Percentiles rank a stretch among this genome's conserved stretches.
Evolutionary conservation across 2,797 vertebrate species (phyloP).

Genomic region (Meda fulgida): DNA sequence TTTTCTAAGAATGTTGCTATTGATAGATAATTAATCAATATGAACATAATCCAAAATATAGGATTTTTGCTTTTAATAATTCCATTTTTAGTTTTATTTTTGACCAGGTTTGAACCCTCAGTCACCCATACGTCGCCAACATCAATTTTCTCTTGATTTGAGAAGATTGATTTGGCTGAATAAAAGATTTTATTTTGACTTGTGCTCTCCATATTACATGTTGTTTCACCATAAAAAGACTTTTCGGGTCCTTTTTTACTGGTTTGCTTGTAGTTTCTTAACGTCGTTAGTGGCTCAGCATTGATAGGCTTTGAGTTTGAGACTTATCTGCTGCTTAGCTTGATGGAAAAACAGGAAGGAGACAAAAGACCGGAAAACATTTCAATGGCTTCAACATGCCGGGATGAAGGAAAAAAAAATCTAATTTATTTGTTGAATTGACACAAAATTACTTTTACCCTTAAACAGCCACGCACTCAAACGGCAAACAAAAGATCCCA

Average conservation of each 20-base stretch:
- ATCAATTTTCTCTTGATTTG: not conserved
- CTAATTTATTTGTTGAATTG: constrained; percentile 76
- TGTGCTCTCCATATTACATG: not conserved
- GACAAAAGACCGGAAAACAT: constrained; percentile 75
- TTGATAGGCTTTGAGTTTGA: constrained; percentile 35
- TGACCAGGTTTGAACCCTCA: not conserved
- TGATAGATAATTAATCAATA: not conserved
- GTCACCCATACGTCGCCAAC: not conserved
- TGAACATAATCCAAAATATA: not conserved
- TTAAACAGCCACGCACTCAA: constrained; percentile 66
- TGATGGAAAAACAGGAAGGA: constrained; percentile 58
- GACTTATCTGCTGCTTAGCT: constrained; percentile 51
- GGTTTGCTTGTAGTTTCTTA: constrained; percentile 6
- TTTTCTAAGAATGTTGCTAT: not conserved
- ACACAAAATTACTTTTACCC: constrained; percentile 73
- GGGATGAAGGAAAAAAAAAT: constrained; percentile 62
- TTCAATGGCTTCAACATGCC: constrained; percentile 74
- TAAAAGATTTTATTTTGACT: not conserved
- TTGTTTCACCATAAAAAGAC: constrained; percentile 4
- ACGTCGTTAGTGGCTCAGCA: constrained; percentile 43
- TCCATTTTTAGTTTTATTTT: not conserved
- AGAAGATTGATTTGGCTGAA: not conserved
- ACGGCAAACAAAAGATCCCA: constrained; percentile 62
- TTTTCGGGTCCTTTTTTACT: not conserved
- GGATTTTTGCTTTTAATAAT: not conserved